Percentiles rank a stretch among this genome's conserved stretches.
phyloP scores from a whole-genome alignment of 2,113 vertebrate species.

The Thinocorus orbignyianus region DNA sequence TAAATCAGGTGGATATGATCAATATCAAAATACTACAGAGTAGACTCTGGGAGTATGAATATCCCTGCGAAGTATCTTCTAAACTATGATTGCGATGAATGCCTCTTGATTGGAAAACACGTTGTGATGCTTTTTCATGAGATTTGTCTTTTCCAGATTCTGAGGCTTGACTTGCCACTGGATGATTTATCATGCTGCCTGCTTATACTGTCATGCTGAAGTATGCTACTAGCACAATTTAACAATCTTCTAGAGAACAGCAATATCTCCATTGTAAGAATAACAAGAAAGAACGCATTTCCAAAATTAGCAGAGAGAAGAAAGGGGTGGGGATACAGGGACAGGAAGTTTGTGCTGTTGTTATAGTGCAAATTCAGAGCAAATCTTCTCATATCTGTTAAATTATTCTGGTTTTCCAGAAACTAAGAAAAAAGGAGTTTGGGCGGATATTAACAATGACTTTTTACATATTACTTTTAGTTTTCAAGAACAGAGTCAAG shows the following conservation, averaged over 20 bases:
- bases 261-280: fast-evolving
- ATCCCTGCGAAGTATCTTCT: not conserved
- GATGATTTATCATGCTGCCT: not conserved
- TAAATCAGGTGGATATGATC: not conserved
- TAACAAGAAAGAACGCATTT: not conserved
- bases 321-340: not conserved
- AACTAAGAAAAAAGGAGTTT: not conserved
- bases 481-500: not conserved
- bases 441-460: not conserved
- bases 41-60: not conserved
- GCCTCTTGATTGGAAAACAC: not conserved
- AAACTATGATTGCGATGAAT: not conserved
- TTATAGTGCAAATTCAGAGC: not conserved
- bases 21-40: not conserved
- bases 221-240: not conserved
- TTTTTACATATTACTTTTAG: not conserved
- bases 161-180: not conserved
- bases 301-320: not conserved
- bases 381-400: not conserved
- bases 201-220: not conserved
- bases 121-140: not conserved
- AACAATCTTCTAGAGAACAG: not conserved
- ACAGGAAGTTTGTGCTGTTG: not conserved
- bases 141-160: not conserved
- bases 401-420: not conserved